Evolutionary conservation across 1,140 invertebrate genomes (phyloP), one percentile per base, ranked within the genome.

Genomic region (Meloidogyne chitwoodi): DNA sequence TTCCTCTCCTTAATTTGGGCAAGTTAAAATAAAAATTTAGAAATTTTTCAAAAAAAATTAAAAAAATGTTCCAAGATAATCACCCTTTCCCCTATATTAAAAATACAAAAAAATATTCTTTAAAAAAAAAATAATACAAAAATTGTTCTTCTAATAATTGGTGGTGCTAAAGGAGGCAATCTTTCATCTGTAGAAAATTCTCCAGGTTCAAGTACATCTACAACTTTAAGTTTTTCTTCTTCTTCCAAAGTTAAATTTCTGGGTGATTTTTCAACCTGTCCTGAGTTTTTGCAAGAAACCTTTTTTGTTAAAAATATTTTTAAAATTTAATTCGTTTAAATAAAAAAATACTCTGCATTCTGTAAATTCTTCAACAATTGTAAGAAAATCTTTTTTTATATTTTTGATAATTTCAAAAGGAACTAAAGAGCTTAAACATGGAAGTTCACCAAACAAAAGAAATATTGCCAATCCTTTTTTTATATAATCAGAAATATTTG

Each of bases 141-240:
- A 63, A 73, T 73, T 26, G 56, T 63, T 61, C 71, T n/a, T n/a
- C 71, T 44, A 61, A 73, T 73, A 19, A 73, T 73, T 22, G 71
- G 71, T 0, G 71, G 71, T 63, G 71, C 71, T 24, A 73, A 31
- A 22, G 71, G 71, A 24, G 71, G 71, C 6, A 73, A 64, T 6
- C 71, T 29, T 22, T 73, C 71, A 12, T 64, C 22, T 14, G 71
- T 73, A 34, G 11, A 63, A 38, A 29, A 73, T 22, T 73, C 71
- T 12, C 71, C 71, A 22, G 44, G 24, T 22, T 61, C 56, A 61
- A 73, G n/a, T 11, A 63, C 56, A 22, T 73, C 71, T 31, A 73
- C 24, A 61, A 73, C 71, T 29, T 73, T 56, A 1, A 24, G 24
- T 22, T 24, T 38, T 14, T 29, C 71, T 64, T 61, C 64, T 24